These are phyloP conservation scores for Myotis davidii DNA, from an alignment of 2,113 vertebrate species.

Conservation along the genomic window DNA sequence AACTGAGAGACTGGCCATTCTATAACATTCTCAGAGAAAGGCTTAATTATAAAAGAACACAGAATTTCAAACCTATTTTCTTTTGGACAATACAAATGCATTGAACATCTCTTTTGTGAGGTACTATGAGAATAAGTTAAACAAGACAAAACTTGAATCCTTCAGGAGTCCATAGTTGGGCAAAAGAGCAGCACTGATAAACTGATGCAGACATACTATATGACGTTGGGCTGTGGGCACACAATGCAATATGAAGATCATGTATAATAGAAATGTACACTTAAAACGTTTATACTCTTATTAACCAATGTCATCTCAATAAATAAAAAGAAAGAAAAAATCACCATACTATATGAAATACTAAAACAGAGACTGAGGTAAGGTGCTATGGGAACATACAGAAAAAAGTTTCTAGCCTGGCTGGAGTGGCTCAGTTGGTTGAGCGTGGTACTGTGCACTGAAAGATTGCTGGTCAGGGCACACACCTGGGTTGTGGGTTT, in stretches of 20 bases:
- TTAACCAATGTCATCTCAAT: not conserved
- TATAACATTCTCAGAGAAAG: not conserved
- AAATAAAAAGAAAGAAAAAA: not conserved
- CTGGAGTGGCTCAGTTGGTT: too few relatives aligned
- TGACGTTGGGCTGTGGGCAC: not conserved
- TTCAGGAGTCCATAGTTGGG: not conserved
- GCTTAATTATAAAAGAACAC: not conserved
- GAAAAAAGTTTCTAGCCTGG: not conserved
- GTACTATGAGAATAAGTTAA: not conserved
- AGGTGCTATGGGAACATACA: not conserved
- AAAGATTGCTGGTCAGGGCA: too few relatives aligned
- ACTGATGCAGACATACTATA: not conserved
- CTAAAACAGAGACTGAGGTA: not conserved
- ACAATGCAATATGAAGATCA: not conserved
- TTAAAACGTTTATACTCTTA: not conserved
- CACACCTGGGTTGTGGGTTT: too few relatives aligned
- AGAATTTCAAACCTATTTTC: not conserved
- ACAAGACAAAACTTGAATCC: not conserved
- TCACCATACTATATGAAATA: not conserved
- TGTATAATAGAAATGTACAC: not conserved
- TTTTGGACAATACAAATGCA: not conserved
- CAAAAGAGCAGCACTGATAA: not conserved
- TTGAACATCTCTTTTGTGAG: not conserved
- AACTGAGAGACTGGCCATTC: not conserved
- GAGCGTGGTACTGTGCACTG: too few relatives aligned